phyloP scores from a whole-genome alignment of 2,113 vertebrate species.

The Hippocampus comes region DNA sequence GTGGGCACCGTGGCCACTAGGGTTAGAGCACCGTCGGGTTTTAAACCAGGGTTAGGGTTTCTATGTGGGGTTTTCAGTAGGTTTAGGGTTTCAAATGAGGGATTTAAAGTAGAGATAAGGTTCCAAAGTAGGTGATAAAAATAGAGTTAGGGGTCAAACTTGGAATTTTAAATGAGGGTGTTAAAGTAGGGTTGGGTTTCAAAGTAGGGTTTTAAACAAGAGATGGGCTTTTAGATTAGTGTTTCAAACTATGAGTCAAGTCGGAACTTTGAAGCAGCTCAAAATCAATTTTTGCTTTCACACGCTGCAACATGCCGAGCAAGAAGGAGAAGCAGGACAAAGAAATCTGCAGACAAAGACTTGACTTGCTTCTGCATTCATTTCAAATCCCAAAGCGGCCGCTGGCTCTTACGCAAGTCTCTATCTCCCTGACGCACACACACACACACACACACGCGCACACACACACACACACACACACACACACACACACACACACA shows the following conservation, averaged over 20 bases:
- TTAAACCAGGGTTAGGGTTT: too few relatives aligned
- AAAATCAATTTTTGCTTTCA: slow-evolving; percentile 7
- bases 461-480: slow-evolving; percentile 12
- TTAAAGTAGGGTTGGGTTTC: too few relatives aligned
- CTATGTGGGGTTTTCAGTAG: too few relatives aligned
- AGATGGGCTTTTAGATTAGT: too few relatives aligned
- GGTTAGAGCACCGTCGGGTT: too few relatives aligned
- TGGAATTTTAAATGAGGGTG: too few relatives aligned
- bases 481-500: slow-evolving; percentile 1
- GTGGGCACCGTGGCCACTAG: too few relatives aligned
- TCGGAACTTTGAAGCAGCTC: not conserved
- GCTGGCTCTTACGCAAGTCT: slow-evolving; percentile 13
- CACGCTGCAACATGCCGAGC: slow-evolving; percentile 16
- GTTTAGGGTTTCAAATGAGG: too few relatives aligned
- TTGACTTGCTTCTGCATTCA: slow-evolving; percentile 33
- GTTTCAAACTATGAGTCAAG: not conserved
- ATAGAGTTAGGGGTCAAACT: too few relatives aligned
- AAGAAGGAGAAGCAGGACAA: slow-evolving; percentile 34
- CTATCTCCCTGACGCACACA: not conserved
- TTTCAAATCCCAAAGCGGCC: slow-evolving; percentile 34
- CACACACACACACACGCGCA: not conserved
- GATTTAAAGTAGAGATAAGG: too few relatives aligned
- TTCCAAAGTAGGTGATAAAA: too few relatives aligned
- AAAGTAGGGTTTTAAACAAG: too few relatives aligned
- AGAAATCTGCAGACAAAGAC: slow-evolving; percentile 33